A percentile compares a stretch with the other conserved stretches of the same genome.
These are phyloP conservation scores for Aphidoletes aphidimyza DNA, from an alignment of 2,888 invertebrate species.

Conservation along the genomic window DNA sequence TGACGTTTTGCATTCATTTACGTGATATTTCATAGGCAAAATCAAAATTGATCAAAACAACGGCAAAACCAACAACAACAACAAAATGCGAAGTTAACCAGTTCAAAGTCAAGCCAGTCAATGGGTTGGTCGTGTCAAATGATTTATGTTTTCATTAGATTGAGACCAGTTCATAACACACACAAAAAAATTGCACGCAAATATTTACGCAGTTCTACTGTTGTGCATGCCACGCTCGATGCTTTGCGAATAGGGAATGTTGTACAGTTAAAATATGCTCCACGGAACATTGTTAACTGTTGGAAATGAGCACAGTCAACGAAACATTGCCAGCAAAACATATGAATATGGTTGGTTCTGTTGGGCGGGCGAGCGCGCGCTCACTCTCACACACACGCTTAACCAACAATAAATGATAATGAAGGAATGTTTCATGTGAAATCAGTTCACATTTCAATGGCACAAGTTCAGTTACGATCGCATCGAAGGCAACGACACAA, in stretches of 20 bases:
- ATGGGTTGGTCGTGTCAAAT: constrained; percentile 9
- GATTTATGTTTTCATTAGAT: not conserved
- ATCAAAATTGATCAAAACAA: not conserved
- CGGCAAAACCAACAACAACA: no score
- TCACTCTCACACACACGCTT: not conserved
- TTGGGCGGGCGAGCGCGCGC: not conserved
- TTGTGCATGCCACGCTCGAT: not conserved
- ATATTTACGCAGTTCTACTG: not conserved
- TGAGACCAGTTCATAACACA: not conserved
- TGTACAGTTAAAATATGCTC: not conserved
- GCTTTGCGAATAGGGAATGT: not conserved
- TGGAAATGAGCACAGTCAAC: constrained; percentile 1
- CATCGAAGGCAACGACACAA: not conserved
- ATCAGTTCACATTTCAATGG: constrained; percentile 51
- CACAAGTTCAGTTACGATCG: constrained; percentile 18
- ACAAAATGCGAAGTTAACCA: no score
- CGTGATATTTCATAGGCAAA: not conserved
- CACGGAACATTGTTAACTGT: not conserved
- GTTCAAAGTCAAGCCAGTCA: constrained; percentile 7
- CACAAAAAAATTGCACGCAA: not conserved
- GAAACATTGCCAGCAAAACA: constrained; percentile 1
- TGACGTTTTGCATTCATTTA: not conserved
- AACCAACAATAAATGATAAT: constrained; percentile 11
- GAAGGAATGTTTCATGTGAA: constrained; percentile 37
- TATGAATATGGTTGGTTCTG: no score